These are phyloP conservation scores for Channallabes apus DNA, from an alignment of 2,797 vertebrate genomes.

Conservation along the genomic window DNA sequence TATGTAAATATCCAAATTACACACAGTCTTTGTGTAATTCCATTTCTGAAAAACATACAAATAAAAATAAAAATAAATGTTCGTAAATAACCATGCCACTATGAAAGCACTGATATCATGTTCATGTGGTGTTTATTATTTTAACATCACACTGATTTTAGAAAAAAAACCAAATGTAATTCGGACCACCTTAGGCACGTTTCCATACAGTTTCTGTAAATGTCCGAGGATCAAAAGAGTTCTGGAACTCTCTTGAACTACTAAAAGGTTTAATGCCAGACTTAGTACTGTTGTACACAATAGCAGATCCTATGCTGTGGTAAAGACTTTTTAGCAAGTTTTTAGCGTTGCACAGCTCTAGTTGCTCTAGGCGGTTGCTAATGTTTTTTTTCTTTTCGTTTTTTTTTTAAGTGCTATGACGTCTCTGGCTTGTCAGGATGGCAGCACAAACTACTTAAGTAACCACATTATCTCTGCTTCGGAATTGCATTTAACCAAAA, in stretches of 20 bases:
- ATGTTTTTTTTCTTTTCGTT: background rate
- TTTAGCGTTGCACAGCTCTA: background rate
- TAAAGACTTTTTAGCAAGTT: background rate
- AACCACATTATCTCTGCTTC: background rate
- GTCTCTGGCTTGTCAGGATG: background rate
- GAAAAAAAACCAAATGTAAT: background rate
- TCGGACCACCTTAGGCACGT: background rate
- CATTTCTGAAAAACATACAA: no score
- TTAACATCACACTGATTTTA: background rate
- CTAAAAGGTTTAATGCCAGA: background rate
- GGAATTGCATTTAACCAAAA: background rate
- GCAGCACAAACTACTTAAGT: background rate
- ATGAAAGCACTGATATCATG: background rate
- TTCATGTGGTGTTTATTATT: background rate
- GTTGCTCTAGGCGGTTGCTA: background rate
- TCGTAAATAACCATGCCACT: background rate
- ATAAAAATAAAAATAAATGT: background rate
- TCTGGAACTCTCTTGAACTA: background rate
- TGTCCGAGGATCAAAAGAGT: background rate
- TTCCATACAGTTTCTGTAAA: background rate
- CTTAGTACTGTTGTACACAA: background rate
- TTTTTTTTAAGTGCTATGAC: background rate
- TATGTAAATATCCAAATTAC: background rate
- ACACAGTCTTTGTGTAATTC: background rate
- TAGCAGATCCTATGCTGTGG: background rate